phyloP scores from a whole-genome alignment of 1,140 invertebrate species.

The Drosophila serrata region DNA sequence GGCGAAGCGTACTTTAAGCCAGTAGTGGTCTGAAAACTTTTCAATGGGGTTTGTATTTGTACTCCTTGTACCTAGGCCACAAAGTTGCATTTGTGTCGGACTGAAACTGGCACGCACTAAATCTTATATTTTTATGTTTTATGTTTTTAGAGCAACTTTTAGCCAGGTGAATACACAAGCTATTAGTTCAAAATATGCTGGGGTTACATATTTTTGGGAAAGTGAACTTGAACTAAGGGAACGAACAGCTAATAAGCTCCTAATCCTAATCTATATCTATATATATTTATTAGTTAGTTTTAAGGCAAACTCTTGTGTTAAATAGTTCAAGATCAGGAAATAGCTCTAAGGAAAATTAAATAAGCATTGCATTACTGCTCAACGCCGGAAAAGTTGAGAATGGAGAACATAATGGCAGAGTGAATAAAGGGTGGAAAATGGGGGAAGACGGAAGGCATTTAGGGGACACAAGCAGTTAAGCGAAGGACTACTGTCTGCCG shows the following conservation, averaged over 20 bases:
- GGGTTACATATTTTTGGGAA: not conserved
- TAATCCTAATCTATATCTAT: not conserved
- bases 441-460: slow-evolving; percentile 10
- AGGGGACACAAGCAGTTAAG: slow-evolving; percentile 20
- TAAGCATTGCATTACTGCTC: slow-evolving; percentile 40
- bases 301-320: not conserved
- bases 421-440: slow-evolving; percentile 14
- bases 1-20: slow-evolving; percentile 65
- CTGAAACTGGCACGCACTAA: not conserved
- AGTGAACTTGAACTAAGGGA: not conserved
- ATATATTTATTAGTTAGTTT: not conserved
- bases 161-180: not conserved
- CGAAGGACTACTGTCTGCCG: slow-evolving; percentile 21
- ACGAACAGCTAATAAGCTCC: not conserved
- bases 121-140: slow-evolving; percentile 1
- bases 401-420: slow-evolving; percentile 40
- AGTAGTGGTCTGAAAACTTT: slow-evolving; percentile 66
- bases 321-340: not conserved
- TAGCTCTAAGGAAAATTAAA: slow-evolving; percentile 38
- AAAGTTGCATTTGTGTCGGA: slow-evolving; percentile 54
- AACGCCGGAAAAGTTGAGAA: slow-evolving; percentile 35
- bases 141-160: not conserved
- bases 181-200: not conserved
- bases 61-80: slow-evolving; percentile 59
- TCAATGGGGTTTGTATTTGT: slow-evolving; percentile 60